Base-by-base conservation (phyloP, 2,888 invertebrate species). In the Hermodice carunculata region DNA sequence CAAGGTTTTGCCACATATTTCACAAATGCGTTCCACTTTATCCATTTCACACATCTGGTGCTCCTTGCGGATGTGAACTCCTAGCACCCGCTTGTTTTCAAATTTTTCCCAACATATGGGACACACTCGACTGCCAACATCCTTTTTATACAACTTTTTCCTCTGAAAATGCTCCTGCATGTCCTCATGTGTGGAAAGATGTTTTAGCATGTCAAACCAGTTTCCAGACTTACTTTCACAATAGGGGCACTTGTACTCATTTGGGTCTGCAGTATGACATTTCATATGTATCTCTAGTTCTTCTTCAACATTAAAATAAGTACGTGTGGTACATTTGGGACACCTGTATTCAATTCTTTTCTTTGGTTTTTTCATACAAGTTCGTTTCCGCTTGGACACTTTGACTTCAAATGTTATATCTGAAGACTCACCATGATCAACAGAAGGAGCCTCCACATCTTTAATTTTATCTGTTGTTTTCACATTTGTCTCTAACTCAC, bases 81-180 rank as follows among this genome's bases (percentile, higher is more conserved):
- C 61, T 64, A 70, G 61, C 40, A 64, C 65, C 19, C 34, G 42
- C 40, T 70, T 70, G 5, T 48, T 37, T 6, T 62, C 67, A 40
- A 70, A 70, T 11, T 46, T 56, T 46, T 67, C 61, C 24, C 34
- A 61, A 40, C 70, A 70, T 3, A 59, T 43, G 22, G 67, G 64
- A 42, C 70, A 70, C 11, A 29, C 19, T 24, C 63, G 67, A 19
- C 40, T 42, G n/a, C 70, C 70, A 24, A 62, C 24, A 5, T 66
- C 54, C 37, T 68, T 70, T 22, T 46, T 42, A 1, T 60, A 46
- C 42, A 54, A 43, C n/a, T 31, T 28, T 1, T 31, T 44, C 26
- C 57, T 31, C 26, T 11, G 34, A n/a, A 68, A 44, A 6, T 49
- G 40, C 6, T 43, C 28, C n/a, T 49, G 34, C 31, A 44, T 56